phyloP scores from a whole-genome alignment of 2,113 vertebrate genomes.

The Mustelus asterias region DNA sequence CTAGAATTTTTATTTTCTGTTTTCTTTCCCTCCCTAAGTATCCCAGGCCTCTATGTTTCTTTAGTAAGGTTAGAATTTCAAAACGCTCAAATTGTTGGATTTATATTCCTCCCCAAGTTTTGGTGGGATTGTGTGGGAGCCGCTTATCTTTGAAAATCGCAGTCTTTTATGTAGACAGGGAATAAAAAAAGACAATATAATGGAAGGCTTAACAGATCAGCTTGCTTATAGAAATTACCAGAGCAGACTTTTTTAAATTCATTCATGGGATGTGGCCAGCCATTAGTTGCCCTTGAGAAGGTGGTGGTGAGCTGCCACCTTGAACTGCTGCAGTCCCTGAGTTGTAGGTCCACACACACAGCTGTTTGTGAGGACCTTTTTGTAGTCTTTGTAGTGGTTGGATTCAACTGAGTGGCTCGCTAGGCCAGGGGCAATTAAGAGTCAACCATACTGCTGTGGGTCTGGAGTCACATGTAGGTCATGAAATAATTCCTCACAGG shows the following conservation, averaged over 20 bases:
- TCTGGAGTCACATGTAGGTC: too few species aligned
- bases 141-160: not conserved
- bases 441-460: too few species aligned
- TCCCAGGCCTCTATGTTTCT: not conserved
- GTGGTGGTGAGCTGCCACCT: too few species aligned
- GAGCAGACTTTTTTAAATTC: not conserved
- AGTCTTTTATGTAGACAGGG: not conserved
- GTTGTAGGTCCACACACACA: too few species aligned
- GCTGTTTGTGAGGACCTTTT: too few species aligned
- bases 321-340: too few species aligned
- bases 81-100: not conserved
- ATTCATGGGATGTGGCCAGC: too few species aligned
- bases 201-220: not conserved
- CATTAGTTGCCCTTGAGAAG: too few species aligned
- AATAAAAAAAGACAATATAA: not conserved
- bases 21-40: not conserved
- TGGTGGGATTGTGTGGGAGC: not conserved
- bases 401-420: too few species aligned
- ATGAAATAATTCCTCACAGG: too few species aligned
- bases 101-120: not conserved
- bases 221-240: not conserved
- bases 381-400: too few species aligned
- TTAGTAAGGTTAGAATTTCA: not conserved
- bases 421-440: too few species aligned
- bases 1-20: not conserved